Conservation (phyloP, 2,113 vertebrate genomes). For the Notiomystis cincta region DNA sequence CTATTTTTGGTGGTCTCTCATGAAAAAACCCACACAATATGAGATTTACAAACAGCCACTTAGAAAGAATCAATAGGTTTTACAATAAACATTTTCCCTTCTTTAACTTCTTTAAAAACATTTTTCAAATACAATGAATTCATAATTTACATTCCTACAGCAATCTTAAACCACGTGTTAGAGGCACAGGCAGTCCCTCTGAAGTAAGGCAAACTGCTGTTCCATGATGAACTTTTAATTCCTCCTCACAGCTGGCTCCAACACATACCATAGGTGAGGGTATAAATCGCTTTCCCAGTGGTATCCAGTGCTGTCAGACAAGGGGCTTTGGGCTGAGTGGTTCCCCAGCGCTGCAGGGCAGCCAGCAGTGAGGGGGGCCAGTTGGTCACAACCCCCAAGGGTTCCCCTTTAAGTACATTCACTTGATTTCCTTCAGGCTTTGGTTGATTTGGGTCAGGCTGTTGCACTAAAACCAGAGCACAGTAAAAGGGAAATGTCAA, state of each 20-base stretch:
- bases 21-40: not conserved
- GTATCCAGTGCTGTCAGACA: slow-evolving; percentile 90
- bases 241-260: not conserved
- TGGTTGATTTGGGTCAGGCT: slow-evolving; percentile 91
- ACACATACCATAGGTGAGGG: slow-evolving; percentile 88
- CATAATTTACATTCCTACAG: not conserved
- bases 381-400: slow-evolving; percentile 73
- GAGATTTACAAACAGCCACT: not conserved
- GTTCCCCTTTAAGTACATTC: slow-evolving; percentile 83
- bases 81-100: not conserved
- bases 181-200: not conserved
- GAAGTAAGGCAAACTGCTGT: not conserved
- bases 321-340: slow-evolving; percentile 85
- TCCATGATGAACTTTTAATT: not conserved
- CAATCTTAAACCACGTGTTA: not conserved
- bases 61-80: not conserved
- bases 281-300: slow-evolving; percentile 84
- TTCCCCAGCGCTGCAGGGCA: slow-evolving; percentile 88
- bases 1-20: not conserved
- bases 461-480: slow-evolving; percentile 80
- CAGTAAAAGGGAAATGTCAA: not conserved
- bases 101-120: not conserved
- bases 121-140: not conserved
- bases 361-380: slow-evolving; percentile 85
- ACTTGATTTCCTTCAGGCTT: slow-evolving; percentile 87